Conservation (phyloP, 92 coral and sea anemone genomes). For the Porites lobata region DNA sequence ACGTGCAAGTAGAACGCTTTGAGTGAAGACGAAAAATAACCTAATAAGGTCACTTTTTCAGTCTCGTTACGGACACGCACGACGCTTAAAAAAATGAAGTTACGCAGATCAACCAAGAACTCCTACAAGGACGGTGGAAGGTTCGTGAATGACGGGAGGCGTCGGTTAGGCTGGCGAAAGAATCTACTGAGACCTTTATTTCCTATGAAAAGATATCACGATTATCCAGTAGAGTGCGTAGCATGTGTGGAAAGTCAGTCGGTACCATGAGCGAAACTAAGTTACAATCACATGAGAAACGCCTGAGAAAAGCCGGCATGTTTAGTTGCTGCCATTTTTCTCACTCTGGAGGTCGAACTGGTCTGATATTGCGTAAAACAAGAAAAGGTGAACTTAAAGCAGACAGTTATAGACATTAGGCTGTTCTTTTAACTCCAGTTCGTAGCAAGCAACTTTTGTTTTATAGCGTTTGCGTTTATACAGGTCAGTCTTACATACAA, state of each 20-base stretch:
- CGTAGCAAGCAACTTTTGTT: no score
- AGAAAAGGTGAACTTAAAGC: neutral
- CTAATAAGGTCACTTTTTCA: no score
- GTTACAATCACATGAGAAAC: no score
- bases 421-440: neutral
- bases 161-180: neutral
- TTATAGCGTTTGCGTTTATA: neutral
- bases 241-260: neutral
- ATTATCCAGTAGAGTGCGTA: neutral
- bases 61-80: neutral
- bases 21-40: no score
- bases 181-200: neutral
- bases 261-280: neutral
- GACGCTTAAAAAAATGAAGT: neutral
- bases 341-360: neutral
- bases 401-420: neutral
- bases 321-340: neutral
- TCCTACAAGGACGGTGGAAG: neutral
- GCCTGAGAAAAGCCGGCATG: neutral
- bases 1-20: no score
- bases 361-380: no score
- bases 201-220: neutral
- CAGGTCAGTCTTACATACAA: no score
- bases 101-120: neutral
- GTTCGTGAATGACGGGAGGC: neutral